These are phyloP conservation scores for Melanargia galathea DNA, from an alignment of 2,888 invertebrate species.

Conservation along the genomic window DNA sequence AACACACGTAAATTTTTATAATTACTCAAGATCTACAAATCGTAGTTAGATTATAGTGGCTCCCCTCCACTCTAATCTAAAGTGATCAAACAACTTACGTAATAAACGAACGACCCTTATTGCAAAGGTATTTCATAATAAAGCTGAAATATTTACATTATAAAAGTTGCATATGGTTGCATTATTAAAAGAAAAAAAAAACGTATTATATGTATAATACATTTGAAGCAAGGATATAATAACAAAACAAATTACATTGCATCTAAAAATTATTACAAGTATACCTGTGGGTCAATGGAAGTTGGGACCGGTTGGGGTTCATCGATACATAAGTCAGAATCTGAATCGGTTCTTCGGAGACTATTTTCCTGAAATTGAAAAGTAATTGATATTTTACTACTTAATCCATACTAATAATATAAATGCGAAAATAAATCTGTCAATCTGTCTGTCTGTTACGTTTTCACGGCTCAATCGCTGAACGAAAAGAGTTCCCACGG, in stretches of 20 bases:
- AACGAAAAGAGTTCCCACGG: too few relatives aligned
- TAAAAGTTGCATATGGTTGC: too few relatives aligned
- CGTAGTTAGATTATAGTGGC: not conserved
- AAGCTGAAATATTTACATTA: not conserved
- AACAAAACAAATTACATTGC: conserved; percentile 4
- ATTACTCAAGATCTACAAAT: too few relatives aligned
- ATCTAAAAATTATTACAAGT: conserved; percentile 33
- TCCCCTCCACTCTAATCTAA: not conserved
- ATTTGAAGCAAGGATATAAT: conserved; percentile 6
- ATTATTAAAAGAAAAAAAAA: conserved; percentile 18
- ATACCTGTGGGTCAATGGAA: conserved; percentile 76
- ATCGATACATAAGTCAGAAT: conserved; percentile 94
- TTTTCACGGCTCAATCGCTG: too few relatives aligned
- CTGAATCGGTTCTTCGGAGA: conserved; percentile 89
- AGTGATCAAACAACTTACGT: not conserved
- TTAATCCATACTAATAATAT: not conserved
- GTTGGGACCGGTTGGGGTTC: conserved; percentile 79
- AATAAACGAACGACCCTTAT: not conserved
- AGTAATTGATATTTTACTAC: not conserved
- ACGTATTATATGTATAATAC: not conserved
- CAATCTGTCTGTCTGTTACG: too few relatives aligned
- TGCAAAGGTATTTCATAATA: not conserved
- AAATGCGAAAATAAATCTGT: too few relatives aligned
- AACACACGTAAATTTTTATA: too few relatives aligned
- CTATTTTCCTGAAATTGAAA: conserved; percentile 52